Evolutionary conservation across 2,888 invertebrate species (phyloP), one percentile per base, ranked within the genome.

Genomic region (Rhagophthalmus giganteus): DNA sequence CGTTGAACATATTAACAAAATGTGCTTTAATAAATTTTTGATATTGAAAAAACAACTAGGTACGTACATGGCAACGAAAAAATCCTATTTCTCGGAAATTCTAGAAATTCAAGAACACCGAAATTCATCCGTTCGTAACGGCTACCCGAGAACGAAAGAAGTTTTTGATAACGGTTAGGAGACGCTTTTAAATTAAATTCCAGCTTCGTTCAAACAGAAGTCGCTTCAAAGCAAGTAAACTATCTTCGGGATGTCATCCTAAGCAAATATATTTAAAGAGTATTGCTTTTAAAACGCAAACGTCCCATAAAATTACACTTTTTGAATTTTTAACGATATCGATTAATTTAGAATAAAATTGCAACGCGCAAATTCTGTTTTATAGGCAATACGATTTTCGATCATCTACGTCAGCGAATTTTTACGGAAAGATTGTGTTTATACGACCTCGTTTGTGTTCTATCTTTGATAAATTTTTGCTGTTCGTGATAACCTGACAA

Each of bases 171-270:
- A 51, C 45, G 45, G 45, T 39, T 51, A 51, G 39, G 33, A 39
- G 51, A 38, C 45, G 44, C 39, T 39, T 51, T 45, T 45, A 51
- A 51, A 51, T 51, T 51, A 51, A 51, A 51, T 51, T 51, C 51
- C 45, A 30, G 33, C 30, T 27, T 12, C 45, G 39, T 34, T 51
- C 51, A 35, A 51, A 51, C 51, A 40, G 34, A 51, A 51, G 45
- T 51, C 33, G 15, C 20, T 20, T 51, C 51, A 51, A 51, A 51
- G 51, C 51, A 51, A 51, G 45, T 39, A 51, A 51, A 51, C 51
- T 51, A 51, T 45, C 40, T 45, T 51, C 33, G 27, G 24, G 34
- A 40, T 51, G 45, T 51, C 51, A 40, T 31, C 32, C 15, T 41
- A 49, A 49, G 32, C 47, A 49, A 49, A 41, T 49, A 42, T 31